Conservation (phyloP, 1,140 invertebrate genomes). For the Cydia fagiglandana region DNA sequence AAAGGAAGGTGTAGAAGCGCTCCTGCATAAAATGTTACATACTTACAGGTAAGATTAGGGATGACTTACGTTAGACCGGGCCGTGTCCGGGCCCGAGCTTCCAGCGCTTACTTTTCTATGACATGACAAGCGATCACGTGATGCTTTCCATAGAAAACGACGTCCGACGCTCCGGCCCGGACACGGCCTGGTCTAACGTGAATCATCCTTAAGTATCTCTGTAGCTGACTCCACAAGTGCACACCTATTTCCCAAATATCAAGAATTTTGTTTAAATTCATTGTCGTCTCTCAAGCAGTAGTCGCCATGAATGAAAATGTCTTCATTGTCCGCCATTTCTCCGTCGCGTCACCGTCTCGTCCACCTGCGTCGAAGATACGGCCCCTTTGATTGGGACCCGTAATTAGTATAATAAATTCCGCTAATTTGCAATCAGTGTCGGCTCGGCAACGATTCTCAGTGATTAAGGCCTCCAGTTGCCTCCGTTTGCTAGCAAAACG, state of each 20-base stretch:
- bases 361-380: slow-evolving; percentile 30
- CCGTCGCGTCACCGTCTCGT: slow-evolving; percentile 23
- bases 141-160: too few species aligned
- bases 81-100: too few species aligned
- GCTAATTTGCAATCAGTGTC: slow-evolving; percentile 36
- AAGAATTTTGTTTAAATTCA: not conserved
- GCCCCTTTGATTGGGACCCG: slow-evolving; percentile 33
- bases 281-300: not conserved
- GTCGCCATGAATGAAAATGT: not conserved
- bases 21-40: not conserved
- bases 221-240: too few species aligned
- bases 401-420: slow-evolving; percentile 34
- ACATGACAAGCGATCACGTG: too few species aligned
- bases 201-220: not conserved
- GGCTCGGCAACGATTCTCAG: not conserved
- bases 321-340: not conserved
- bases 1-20: not conserved
- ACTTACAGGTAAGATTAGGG: too few species aligned
- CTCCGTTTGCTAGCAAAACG: slow-evolving; percentile 16
- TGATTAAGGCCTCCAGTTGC: slow-evolving; percentile 35
- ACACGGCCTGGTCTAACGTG: too few species aligned
- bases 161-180: too few species aligned
- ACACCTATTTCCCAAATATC: too few species aligned
- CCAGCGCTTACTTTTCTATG: too few species aligned
- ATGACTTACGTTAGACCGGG: too few species aligned